Conservation (phyloP, 2,113 vertebrate species). For the Eonycteris spelaea region DNA sequence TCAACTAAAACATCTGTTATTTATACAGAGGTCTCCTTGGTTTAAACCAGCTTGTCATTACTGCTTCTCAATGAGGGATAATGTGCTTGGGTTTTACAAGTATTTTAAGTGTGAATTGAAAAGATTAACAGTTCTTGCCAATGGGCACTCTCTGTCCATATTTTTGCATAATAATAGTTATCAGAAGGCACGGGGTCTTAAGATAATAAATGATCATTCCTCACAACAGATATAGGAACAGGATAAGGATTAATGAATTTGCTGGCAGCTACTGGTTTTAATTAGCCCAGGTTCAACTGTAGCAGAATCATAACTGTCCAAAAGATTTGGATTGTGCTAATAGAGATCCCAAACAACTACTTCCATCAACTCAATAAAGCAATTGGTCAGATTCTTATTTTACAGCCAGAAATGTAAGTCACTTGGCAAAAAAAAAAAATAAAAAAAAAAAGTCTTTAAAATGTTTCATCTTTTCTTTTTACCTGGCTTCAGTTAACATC, state of each 20-base stretch:
- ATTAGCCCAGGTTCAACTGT: conserved; percentile 62
- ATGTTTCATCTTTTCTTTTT: background rate
- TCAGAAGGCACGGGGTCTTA: conserved; percentile 46
- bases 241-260: conserved; percentile 67
- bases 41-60: conserved; percentile 61
- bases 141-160: conserved; percentile 40
- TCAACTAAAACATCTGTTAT: conserved; percentile 67
- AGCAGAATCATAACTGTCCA: conserved; percentile 45
- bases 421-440: background rate
- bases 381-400: conserved; percentile 24
- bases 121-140: conserved; percentile 66
- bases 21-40: conserved; percentile 63
- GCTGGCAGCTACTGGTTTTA: conserved; percentile 61
- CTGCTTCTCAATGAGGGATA: conserved; percentile 41
- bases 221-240: conserved; percentile 64
- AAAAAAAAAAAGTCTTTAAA: background rate
- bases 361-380: background rate
- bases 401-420: background rate
- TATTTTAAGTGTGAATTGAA: conserved; percentile 58
- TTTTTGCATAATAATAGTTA: conserved; percentile 64
- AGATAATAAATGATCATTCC: conserved; percentile 64
- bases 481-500: background rate
- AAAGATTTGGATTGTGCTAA: conserved; percentile 42
- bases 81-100: conserved; percentile 50
- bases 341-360: background rate